These are phyloP conservation scores for Scylla paramamosain DNA, from an alignment of 1,140 invertebrate species.

Conservation along the genomic window DNA sequence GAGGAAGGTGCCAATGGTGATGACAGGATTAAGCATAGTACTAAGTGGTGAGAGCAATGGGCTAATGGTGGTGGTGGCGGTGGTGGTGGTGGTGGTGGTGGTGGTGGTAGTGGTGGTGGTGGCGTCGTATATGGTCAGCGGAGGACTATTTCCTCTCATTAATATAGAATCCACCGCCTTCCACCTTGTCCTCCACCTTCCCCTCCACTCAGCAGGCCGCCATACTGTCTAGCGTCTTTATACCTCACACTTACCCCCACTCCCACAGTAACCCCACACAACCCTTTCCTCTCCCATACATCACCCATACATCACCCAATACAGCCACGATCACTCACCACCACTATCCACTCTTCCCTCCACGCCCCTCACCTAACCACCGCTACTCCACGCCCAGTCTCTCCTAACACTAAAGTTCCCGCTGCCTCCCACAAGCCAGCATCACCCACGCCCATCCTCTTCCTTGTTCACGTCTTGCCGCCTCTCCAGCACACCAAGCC, in stretches of 20 bases:
- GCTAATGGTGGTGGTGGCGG: conserved; percentile 32
- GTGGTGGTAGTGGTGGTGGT: conserved; percentile 23
- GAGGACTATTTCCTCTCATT: neutral
- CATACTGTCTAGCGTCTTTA: neutral
- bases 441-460: too few relatives aligned
- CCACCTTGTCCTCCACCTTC: neutral
- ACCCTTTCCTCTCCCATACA: neutral
- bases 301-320: too few relatives aligned
- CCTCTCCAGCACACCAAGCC: too few relatives aligned
- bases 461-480: too few relatives aligned
- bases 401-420: too few relatives aligned
- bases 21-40: conserved; percentile 14
- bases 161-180: neutral
- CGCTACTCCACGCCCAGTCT: too few relatives aligned
- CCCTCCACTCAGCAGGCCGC: neutral
- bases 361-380: too few relatives aligned
- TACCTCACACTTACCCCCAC: neutral
- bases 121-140: neutral
- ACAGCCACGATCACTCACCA: neutral
- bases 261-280: neutral
- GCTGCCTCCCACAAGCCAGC: too few relatives aligned
- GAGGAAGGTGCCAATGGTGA: conserved; percentile 7
- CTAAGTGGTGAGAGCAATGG: neutral
- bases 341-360: too few relatives aligned
- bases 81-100: neutral